Evolutionary conservation across 23 tunicate species (phyloP).

Genomic region (Trididemnum miniatum): DNA sequence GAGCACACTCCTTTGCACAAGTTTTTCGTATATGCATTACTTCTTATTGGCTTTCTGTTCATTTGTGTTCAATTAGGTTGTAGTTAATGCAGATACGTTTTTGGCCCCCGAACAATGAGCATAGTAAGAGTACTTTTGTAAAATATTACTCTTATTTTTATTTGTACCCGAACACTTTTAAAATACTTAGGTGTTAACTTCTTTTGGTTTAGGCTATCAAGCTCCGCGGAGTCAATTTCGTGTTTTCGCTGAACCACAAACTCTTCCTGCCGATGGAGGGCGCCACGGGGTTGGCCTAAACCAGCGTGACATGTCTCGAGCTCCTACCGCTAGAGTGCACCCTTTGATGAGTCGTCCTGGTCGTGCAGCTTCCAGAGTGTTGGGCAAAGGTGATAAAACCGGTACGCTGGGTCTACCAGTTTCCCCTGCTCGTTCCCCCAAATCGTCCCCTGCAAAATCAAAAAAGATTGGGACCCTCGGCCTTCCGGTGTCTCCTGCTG

Average conservation of each 20-base stretch:
- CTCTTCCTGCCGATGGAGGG: conserved; percentile 20
- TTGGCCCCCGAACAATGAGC: no score
- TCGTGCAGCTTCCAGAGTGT: conserved; percentile 37
- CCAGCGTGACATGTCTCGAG: conserved; percentile 51
- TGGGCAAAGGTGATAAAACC: background rate
- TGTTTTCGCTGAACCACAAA: conserved; percentile 79
- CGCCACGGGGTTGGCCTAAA: conserved; percentile 15
- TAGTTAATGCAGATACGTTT: no score
- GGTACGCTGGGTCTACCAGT: conserved; percentile 15
- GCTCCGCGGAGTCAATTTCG: conserved; percentile 76
- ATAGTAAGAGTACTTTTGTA: no score
- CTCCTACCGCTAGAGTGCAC: conserved; percentile 78
- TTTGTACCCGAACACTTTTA: no score
- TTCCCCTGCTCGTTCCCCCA: conserved; percentile 12
- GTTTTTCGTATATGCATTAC: no score
- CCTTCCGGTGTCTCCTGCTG: conserved; percentile 27
- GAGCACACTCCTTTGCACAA: no score
- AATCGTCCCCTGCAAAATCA: conserved; percentile 8
- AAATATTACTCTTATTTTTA: no score
- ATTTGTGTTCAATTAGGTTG: no score
- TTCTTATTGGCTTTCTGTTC: no score
- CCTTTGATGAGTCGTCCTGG: conserved; percentile 88
- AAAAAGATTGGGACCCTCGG: conserved; percentile 17
- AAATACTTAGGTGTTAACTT: no score
- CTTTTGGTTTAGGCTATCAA: conserved; percentile 58